phyloP scores from a whole-genome alignment of 2,113 vertebrate species.

The Cavia porcellus region DNA sequence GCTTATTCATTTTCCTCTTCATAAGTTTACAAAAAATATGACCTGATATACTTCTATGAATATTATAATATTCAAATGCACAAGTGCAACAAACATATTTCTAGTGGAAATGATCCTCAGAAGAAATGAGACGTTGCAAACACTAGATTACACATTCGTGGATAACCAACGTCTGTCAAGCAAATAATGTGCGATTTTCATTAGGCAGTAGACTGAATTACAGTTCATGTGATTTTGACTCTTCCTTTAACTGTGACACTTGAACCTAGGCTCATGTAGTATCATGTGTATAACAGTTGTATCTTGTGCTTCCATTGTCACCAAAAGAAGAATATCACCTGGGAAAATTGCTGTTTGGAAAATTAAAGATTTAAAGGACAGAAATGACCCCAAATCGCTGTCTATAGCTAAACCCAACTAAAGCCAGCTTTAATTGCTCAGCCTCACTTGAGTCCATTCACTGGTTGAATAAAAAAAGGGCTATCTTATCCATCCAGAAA shows the following conservation, averaged over 20 bases:
- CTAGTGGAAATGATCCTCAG: neutral
- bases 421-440: neutral
- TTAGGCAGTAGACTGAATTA: neutral
- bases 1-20: constrained; percentile 20
- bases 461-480: neutral
- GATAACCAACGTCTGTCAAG: neutral
- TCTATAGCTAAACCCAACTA: neutral
- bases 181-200: neutral
- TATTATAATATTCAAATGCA: constrained; percentile 10
- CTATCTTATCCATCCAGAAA: neutral
- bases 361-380: neutral
- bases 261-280: neutral
- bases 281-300: neutral
- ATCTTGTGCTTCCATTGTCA: neutral
- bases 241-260: neutral
- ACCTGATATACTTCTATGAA: neutral
- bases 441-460: neutral
- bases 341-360: neutral
- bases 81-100: neutral
- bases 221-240: neutral
- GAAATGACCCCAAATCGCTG: neutral
- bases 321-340: neutral
- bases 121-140: constrained; percentile 4
- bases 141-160: neutral
- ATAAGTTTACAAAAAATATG: constrained; percentile 42